These are phyloP conservation scores for Gonatopus flavifemur DNA, from an alignment of 1,140 invertebrate species.

Conservation along the genomic window DNA sequence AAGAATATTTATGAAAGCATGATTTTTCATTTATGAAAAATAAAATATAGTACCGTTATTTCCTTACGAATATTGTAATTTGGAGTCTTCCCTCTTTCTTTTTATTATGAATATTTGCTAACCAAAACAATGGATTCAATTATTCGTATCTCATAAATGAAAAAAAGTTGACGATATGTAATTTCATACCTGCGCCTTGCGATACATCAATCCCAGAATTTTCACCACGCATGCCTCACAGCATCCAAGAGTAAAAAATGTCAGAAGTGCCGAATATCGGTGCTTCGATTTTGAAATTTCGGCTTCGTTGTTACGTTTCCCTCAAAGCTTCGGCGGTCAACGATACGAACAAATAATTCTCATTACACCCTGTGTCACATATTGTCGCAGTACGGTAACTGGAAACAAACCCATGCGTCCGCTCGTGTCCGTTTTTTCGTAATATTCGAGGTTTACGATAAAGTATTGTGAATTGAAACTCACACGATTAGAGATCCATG, in stretches of 20 bases:
- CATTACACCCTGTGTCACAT: too few relatives aligned
- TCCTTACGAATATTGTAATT: too few relatives aligned
- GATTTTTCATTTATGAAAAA: not conserved
- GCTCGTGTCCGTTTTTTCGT: too few relatives aligned
- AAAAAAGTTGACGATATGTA: not conserved
- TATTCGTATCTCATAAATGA: not conserved
- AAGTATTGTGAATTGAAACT: too few relatives aligned
- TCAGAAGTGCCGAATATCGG: slow-evolving; percentile 7
- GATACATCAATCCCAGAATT: slow-evolving; percentile 56
- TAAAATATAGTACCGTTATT: not conserved
- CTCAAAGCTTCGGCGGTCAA: not conserved
- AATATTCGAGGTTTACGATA: too few relatives aligned
- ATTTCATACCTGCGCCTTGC: slow-evolving; percentile 54
- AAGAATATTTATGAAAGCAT: not conserved
- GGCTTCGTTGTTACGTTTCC: too few relatives aligned
- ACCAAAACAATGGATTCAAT: not conserved
- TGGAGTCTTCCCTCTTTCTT: too few relatives aligned
- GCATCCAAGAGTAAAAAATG: slow-evolving; percentile 43
- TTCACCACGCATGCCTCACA: slow-evolving; percentile 56
- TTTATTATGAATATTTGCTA: too few relatives aligned
- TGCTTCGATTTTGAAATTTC: too few relatives aligned
- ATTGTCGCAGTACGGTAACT: too few relatives aligned
- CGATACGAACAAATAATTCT: not conserved
- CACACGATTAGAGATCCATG: too few relatives aligned
- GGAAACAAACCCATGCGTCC: too few relatives aligned